Base-by-base conservation (phyloP, 2,113 vertebrate genomes). In the Corydoras sp. region DNA sequence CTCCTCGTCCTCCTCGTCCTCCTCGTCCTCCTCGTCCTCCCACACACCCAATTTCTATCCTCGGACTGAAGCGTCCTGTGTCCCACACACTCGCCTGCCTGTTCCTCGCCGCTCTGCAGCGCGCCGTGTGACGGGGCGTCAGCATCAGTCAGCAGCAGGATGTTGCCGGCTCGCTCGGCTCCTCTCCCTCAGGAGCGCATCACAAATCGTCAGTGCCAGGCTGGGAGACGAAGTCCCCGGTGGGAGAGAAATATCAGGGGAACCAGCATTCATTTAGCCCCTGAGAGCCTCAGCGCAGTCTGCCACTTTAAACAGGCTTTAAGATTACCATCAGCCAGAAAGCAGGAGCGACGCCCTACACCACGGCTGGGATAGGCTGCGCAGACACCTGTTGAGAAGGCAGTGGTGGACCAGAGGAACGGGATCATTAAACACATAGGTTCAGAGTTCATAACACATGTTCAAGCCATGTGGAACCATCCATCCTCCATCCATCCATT, bases 221-320 rank as follows among this genome's bases (percentile, higher is more conserved):
- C 83, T 84, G 82, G 83, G 84, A 85, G 83, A 85, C 73, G 81
- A 80, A 83, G 80, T 86, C 86, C 88, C 87, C 78, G 76, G 85
- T 81, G 85, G 78, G 79, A 85, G 78, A 71, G 77, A 85, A 86
- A 84, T 85, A 88, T 87, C 88, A 80, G 83, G 87, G 88, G 88
- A 89, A 89, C 89, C 84, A 81, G 83, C 86, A 89, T 75, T 87
- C 86, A 88, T 88, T 90, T 88, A 89, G 88, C 88, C 87, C 78
- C 81, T 82, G 80, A 89, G 82, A 88, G 84, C 76, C 85, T 87
- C 80, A 83, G 80, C 76, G 77, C 71, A 61, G 71, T 65, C 71
- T 69, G 64, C 75, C 68, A 69, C 58, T 63, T 72, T 73, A 63
- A 75, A 78, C 75, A 67, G 18, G 18, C 18, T 24, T 24, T 24